Evolutionary conservation across 2,113 vertebrate genomes (phyloP), one percentile per base, ranked within the genome.

Genomic region (Illadopsis cleaveri): DNA sequence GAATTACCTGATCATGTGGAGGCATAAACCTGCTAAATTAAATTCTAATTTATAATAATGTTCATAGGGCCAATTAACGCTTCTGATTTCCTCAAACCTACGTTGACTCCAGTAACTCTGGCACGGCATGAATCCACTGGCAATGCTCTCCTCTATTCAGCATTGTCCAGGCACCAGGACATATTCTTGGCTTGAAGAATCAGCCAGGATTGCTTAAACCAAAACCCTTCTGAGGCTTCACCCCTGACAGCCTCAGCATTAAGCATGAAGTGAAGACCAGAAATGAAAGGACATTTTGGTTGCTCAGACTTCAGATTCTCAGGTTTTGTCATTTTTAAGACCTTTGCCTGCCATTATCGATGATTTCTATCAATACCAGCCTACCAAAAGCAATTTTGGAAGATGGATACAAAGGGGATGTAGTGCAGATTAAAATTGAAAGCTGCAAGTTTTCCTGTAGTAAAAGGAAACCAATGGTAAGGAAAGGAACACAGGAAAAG

Each of bases 401-500:
- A 83, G 38, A 57, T 24, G 40, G 40, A 13, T 40, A 11, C 30
- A 31, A n/a, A 48, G 28, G 8, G 17, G 18, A 37, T 54, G 28
- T 8, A 48, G 11, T 15, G 15, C 58, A 47, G 62, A 61, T 58
- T 28, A 51, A 62, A 90, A 37, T 44, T 12, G 51, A 82, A 88
- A 35, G 31, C 51, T 50, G 2, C 28, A n/a, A 61, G 37, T 33
- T 22, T 70, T 77, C 45, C 25, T 77, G 24, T 15, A 31, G 62
- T 16, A 30, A 66, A 78, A 60, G 17, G 7, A 73, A 79, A 44
- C 40, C 51, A 33, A 2, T 30, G 48, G 56, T n/a, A 85, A 86
- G 60, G 61, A 70, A 66, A 86, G n/a, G 72, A 95, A 33, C 18
- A 75, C 38, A 93, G 75, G 56, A 48, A 65, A 93, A 93, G 51